Percentiles rank a stretch among this genome's conserved stretches.
Evolutionary conservation across 2,888 invertebrate species (phyloP).

Genomic region (Encarsia formosa): DNA sequence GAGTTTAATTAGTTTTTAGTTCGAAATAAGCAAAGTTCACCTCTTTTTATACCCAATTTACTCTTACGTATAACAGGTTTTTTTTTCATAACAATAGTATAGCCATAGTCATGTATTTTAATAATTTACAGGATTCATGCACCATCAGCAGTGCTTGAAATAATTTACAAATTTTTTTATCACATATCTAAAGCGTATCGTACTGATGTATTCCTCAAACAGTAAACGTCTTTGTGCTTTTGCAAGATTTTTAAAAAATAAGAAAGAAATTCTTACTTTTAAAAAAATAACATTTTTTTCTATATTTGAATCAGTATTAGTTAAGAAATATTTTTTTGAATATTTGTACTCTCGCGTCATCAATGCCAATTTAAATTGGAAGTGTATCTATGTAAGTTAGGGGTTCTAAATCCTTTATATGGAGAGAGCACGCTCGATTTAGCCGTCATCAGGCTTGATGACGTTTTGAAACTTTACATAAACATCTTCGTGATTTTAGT

Average conservation of each 20-base stretch:
- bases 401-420: too few relatives aligned
- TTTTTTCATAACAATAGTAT: constrained; percentile 1
- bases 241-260: constrained; percentile 4
- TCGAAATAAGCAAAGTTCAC: background rate
- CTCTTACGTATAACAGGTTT: constrained; percentile 4
- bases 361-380: too few relatives aligned
- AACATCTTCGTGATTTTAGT: too few relatives aligned
- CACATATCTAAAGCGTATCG: constrained; percentile 28
- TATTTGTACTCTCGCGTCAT: too few relatives aligned
- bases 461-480: too few relatives aligned
- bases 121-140: constrained; percentile 20
- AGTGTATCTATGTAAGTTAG: too few relatives aligned
- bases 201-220: constrained; percentile 26
- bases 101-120: constrained; percentile 8
- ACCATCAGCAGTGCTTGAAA: constrained; percentile 19
- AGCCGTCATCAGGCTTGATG: too few relatives aligned
- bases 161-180: constrained; percentile 21
- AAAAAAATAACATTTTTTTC: too few relatives aligned
- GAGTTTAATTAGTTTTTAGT: constrained; percentile 3
- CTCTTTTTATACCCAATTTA: constrained; percentile 5
- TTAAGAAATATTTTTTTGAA: too few relatives aligned
- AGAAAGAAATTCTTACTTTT: too few relatives aligned
- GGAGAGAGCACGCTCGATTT: too few relatives aligned
- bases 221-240: constrained; percentile 16
- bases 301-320: too few relatives aligned